Evolutionary conservation across 23 tunicate species (phyloP).

Genomic region (Trididemnum miniatum): DNA sequence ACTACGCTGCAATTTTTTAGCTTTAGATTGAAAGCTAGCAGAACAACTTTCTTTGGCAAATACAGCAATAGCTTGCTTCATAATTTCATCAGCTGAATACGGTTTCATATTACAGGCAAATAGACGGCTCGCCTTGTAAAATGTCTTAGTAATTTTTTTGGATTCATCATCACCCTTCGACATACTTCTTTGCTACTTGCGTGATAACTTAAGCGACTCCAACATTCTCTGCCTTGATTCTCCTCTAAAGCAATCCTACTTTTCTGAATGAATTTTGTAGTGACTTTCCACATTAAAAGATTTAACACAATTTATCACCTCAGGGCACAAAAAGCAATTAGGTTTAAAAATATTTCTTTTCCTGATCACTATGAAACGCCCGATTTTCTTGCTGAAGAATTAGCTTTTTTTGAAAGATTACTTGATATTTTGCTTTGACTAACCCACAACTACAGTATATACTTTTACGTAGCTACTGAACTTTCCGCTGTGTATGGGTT

Average conservation of each 20-base stretch:
- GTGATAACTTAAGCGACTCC: conserved; percentile 18
- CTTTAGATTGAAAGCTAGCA: conserved; percentile 26
- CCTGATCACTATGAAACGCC: conserved; percentile 24
- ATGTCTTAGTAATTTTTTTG: conserved; percentile 29
- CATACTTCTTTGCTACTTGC: conserved; percentile 28
- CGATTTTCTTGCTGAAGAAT: conserved; percentile 33
- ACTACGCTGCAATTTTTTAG: conserved; percentile 49
- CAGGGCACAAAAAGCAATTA: conserved; percentile 29
- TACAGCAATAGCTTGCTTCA: conserved; percentile 41
- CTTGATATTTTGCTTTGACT: conserved; percentile 15
- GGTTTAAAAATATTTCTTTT: conserved; percentile 33
- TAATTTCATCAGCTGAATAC: conserved; percentile 41
- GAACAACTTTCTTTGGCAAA: conserved; percentile 37
- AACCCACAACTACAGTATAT: too few species aligned
- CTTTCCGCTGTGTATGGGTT: too few species aligned
- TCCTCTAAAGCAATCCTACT: conserved; percentile 41
- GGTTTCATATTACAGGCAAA: conserved; percentile 41
- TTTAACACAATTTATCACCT: conserved; percentile 12
- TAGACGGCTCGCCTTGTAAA: conserved; percentile 26
- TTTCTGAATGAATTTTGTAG: conserved; percentile 49
- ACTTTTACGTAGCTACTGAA: too few species aligned
- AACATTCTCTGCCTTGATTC: conserved; percentile 43
- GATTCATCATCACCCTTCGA: conserved; percentile 19
- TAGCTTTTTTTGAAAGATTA: conserved; percentile 24
- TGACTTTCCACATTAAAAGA: conserved; percentile 29